Evolutionary conservation across 1,140 invertebrate species (phyloP).

Genomic region (Zaprionus africanus): DNA sequence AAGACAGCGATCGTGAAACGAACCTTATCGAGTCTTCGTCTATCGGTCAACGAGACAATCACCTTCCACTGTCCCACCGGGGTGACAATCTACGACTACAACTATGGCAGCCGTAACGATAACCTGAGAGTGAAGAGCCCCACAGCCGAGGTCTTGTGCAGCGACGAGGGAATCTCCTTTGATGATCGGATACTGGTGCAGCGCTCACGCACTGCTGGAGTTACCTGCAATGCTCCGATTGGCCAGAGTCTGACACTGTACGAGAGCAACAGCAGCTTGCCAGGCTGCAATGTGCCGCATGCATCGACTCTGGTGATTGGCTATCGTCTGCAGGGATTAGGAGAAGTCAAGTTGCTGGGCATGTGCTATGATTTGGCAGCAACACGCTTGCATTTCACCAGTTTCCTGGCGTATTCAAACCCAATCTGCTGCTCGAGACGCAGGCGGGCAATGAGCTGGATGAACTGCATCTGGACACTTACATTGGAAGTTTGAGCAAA

Average conservation of each 20-base stretch:
- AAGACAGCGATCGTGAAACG: slow-evolving; percentile 24
- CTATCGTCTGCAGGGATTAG: slow-evolving; percentile 1
- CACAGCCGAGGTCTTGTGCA: slow-evolving; percentile 16
- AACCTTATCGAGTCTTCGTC: neutral
- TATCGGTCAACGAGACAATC: slow-evolving; percentile 17
- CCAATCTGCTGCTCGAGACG: slow-evolving; percentile 9
- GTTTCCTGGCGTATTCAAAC: slow-evolving; percentile 20
- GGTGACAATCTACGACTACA: neutral
- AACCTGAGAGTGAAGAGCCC: neutral
- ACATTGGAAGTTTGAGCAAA: slow-evolving; percentile 13
- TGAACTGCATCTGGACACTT: slow-evolving; percentile 22
- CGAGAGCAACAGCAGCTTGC: slow-evolving; percentile 24
- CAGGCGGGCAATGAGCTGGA: neutral
- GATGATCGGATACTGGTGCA: neutral
- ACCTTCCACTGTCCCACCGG: slow-evolving; percentile 38
- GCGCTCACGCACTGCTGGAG: neutral
- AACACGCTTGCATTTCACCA: slow-evolving; percentile 19
- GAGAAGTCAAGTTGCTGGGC: slow-evolving; percentile 26
- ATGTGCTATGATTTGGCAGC: slow-evolving; percentile 31
- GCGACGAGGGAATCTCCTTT: slow-evolving; percentile 1
- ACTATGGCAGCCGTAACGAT: neutral
- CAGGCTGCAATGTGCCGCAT: slow-evolving; percentile 11
- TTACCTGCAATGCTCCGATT: slow-evolving; percentile 6
- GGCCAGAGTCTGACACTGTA: slow-evolving; percentile 3
- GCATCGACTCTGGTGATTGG: slow-evolving; percentile 31